Evolutionary conservation across 1,140 invertebrate genomes (phyloP), one percentile per base, ranked within the genome.

Genomic region (Pogonus chalceus): DNA sequence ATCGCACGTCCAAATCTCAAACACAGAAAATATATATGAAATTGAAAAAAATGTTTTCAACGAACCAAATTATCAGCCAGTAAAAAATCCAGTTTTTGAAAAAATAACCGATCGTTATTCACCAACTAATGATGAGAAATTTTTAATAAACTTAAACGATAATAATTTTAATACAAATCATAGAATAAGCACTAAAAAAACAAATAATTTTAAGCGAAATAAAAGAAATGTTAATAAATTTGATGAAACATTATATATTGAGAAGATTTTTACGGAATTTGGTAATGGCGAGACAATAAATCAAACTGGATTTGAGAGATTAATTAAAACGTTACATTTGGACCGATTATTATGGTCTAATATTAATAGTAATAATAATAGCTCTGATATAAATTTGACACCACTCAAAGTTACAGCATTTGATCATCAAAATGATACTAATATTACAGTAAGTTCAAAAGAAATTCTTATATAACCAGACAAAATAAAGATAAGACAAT

Each of bases 1-100:
- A 23, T 82, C 75, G 62, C 85, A 76, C 67, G 74, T 72, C 47
- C 76, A 67, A 61, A 66, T 69, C 18, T 43, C 37, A 12, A 50
- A 63, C 51, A 61, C 70, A 58, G 62, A 60, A 58, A 23, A 52
- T 53, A 4, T 49, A 62, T 53, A 60, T 50, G 2, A 53, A 54
- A 37, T 49, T 58, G 35, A 56, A 58, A 23, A 62, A 61, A 48
- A 55, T 59, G n/a, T n/a, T 22, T 12, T 31, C 16, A 23, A 56
- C 21, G 51, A 62, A 56, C 58, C 55, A 35, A 63, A 56, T 52
- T 57, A 59, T 67, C 57, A 58, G 18, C 37, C 37, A 43, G 9
- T 43, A 16, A 61, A 46, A 58, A 54, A 26, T 55, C 49, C 48
- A 64, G 56, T 51, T 48, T 35, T 23, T 39, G n/a, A 22, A 37